phyloP scores from a whole-genome alignment of 1,140 invertebrate genomes.

The Fopius arisanus region DNA sequence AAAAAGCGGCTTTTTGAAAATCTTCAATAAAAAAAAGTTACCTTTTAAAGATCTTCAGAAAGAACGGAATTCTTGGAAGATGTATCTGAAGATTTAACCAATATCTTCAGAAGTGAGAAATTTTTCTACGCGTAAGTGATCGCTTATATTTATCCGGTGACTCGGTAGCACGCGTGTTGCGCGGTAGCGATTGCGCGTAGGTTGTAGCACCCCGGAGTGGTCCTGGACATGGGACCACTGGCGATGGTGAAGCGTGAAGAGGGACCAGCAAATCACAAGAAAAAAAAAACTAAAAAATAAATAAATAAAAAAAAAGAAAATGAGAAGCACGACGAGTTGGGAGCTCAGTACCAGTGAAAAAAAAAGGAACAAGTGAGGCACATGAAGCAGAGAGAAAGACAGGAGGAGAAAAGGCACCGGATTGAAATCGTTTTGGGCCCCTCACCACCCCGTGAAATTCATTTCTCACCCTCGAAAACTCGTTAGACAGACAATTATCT shows the following conservation, averaged over 20 bases:
- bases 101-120: no score
- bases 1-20: no score
- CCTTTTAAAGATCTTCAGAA: no score
- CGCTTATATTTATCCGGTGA: not conserved
- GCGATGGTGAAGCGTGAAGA: conserved; percentile 28
- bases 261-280: conserved; percentile 22
- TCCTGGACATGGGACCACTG: not conserved
- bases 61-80: no score
- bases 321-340: conserved; percentile 19
- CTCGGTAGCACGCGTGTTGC: not conserved
- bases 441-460: not conserved
- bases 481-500: conserved; percentile 14
- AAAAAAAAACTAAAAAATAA: conserved; percentile 30
- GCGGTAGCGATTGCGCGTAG: not conserved
- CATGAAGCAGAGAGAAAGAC: conserved; percentile 25
- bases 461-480: conserved; percentile 13
- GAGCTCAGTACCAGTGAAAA: conserved; percentile 27
- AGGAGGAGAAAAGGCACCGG: conserved; percentile 23
- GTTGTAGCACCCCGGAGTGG: not conserved
- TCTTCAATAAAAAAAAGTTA: no score
- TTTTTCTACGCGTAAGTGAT: no score
- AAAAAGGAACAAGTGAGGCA: conserved; percentile 27
- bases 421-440: conserved; percentile 7
- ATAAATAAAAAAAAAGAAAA: conserved; percentile 3
- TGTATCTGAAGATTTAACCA: no score